Base-by-base conservation (phyloP, 35 echinoderm and acorn worm genomes). In the Acanthaster planci region DNA sequence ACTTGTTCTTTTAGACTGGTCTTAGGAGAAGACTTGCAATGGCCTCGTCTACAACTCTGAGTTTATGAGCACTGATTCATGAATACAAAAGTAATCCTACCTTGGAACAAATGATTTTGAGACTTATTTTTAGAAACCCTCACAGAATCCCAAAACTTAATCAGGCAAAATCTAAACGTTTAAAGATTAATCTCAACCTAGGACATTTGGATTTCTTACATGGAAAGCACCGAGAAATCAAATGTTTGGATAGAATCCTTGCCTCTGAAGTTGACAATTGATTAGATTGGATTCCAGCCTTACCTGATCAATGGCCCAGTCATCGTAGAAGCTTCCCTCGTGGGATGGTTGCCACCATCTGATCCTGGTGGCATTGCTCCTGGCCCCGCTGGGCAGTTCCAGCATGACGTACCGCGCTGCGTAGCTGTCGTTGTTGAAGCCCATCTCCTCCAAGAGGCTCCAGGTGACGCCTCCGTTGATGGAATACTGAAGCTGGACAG, bases 261-360 rank as follows among this genome's bases (percentile, higher is more conserved):
- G 8, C 15, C 38, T 80, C 29, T 64, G 42, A 15, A 23, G 36
- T 22, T 84, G 17, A 37, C 15, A 64, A 64, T 12, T 26, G 7
- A 84, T 8, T 30, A 17, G n/a, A n/a, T n/a, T n/a, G n/a, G 4
- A 51, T 5, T 21, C 68, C 22, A 26, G 47, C 54, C 58, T 47
- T 37, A 97, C 94, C 94, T 97, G 94, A 97, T 97, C 94, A 84
- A 97, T 97, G 1, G 94, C 94, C 94, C 94, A 97, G 19, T 90
- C 91, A 54, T 97, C 87, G 2, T 84, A 14, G 84, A 90, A 97
- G 14, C 80, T 84, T 31, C 94, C 94, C 38, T 88, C 32, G 26
- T 76, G 60, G 34, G 94, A 97, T 2, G 94, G 90, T 79, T 97
- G 94, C 94, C 94, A 97, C 94, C 94, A 97, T 39, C 94, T 50